A percentile compares a stretch with the other conserved stretches of the same genome.
Conservation (phyloP, 1,140 invertebrate species). For the Polyergus mexicanus region DNA sequence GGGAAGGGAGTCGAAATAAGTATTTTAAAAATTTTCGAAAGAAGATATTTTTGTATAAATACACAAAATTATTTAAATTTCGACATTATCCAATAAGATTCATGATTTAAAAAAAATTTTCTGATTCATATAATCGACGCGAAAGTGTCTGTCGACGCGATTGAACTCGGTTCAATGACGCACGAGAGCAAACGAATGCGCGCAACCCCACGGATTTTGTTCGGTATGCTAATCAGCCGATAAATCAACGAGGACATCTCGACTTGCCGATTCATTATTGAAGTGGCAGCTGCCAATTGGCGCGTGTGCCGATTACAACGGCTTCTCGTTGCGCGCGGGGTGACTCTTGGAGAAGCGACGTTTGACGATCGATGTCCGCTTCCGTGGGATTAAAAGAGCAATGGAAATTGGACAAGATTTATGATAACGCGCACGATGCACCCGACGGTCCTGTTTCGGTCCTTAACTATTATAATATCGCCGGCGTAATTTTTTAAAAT, state of each 20-base stretch:
- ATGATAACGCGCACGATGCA: constrained; percentile 41
- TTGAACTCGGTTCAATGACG: constrained; percentile 37
- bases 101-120: too few relatives aligned
- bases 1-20: background rate
- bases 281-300: constrained; percentile 77
- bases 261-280: constrained; percentile 71
- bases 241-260: constrained; percentile 73
- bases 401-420: constrained; percentile 59
- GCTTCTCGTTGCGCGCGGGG: constrained; percentile 11
- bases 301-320: constrained; percentile 70
- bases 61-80: background rate
- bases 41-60: background rate
- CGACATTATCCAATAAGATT: background rate
- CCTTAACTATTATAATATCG: background rate
- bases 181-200: constrained; percentile 19
- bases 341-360: constrained; percentile 33
- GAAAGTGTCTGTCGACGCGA: too few relatives aligned
- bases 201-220: constrained; percentile 53
- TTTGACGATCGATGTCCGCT: constrained; percentile 55
- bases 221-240: constrained; percentile 74
- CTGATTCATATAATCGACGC: background rate
- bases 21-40: background rate
- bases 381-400: constrained; percentile 55
- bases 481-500: too few relatives aligned
- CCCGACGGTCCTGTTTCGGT: background rate